phyloP scores from a whole-genome alignment of 2,797 vertebrate genomes.

The Oryzias dopingdopingensis region DNA sequence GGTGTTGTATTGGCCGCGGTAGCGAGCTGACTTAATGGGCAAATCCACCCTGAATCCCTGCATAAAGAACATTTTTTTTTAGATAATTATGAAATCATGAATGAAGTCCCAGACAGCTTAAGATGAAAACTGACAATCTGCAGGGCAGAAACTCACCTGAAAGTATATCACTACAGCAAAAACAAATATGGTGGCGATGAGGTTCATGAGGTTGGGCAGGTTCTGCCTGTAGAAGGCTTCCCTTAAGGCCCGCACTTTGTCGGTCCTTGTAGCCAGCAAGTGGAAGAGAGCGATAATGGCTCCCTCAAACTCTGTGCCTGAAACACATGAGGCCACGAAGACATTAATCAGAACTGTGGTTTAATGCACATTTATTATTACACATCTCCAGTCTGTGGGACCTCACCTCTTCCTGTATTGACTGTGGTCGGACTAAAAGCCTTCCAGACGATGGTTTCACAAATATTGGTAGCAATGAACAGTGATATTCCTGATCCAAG shows the following conservation, averaged over 20 bases:
- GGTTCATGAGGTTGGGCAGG: conserved; percentile 98
- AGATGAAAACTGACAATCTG: not conserved
- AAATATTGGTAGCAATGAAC: conserved; percentile 99
- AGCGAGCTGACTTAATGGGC: conserved; percentile 97
- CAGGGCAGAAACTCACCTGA: conserved; percentile 80
- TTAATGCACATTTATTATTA: not conserved
- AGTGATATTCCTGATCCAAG: conserved; percentile 97
- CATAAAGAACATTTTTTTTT: conserved; percentile 1
- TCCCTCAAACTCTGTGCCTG: conserved; percentile 97
- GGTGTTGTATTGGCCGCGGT: conserved; percentile 98
- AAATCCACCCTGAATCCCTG: conserved; percentile 98
- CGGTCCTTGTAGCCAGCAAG: conserved; percentile 92
- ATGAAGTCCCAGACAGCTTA: not conserved
- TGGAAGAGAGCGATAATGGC: conserved; percentile 98
- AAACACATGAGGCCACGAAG: no score
- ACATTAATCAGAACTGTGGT: not conserved
- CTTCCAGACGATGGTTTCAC: conserved; percentile 99
- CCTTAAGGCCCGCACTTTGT: conserved; percentile 95
- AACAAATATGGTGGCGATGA: conserved; percentile 95
- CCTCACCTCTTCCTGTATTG: conserved; percentile 94
- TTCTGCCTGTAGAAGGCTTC: conserved; percentile 99
- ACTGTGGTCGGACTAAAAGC: conserved; percentile 98
- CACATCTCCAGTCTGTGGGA: not conserved
- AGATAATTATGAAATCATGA: no score
- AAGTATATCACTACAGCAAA: conserved; percentile 99